Evolutionary conservation across 2,797 vertebrate species (phyloP), one percentile per base, ranked within the genome.

Genomic region (Rhinatrema bivittatum): DNA sequence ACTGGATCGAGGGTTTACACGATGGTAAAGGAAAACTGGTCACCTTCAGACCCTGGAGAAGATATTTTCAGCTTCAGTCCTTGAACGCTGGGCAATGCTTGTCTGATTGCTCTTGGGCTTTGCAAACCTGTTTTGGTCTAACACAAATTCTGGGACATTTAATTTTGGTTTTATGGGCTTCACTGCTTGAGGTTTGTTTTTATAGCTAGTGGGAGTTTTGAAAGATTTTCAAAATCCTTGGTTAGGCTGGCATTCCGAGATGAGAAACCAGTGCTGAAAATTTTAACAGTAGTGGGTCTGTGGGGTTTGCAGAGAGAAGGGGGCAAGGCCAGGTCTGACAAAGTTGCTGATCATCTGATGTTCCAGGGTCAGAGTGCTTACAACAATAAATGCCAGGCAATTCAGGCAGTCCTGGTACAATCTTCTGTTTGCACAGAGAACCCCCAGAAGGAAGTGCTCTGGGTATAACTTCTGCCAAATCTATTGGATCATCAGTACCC

Each of bases 201-300:
- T 90, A 53, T 46, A 45, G 42, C 5, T 4, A 40, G 28, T 1
- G 34, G 51, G 2, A 37, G 28, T 21, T 56, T 69, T 3, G 47
- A 9, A 10, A 39, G 11, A 16, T 58, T 68, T 47, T 80, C 82
- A 0, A 91, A 57, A 17, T 89, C 85, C 37, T 62, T 83, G 32
- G 72, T 82, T 30, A 92, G 59, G 29, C 60, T 70, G 19, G 82
- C 87, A 3, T 29, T 87, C 15, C 88, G 74, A 1, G 87, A 89
- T 16, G 74, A 73, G 25, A 52, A 59, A 1, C 50, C 48, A 0
- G 84, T 67, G 25, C 70, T 75, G 45, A 87, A 91, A 22, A 87
- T 55, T 50, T 92, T 92, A 4, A 79, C 50, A 1, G 86, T 90
- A 12, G 80, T 52, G 40, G 68, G 82, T 27, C 71, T 82, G 4